Percentiles rank a stretch among this genome's conserved stretches.
Evolutionary conservation across 1,140 invertebrate genomes (phyloP).

Genomic region (Helicoverpa armigera): DNA sequence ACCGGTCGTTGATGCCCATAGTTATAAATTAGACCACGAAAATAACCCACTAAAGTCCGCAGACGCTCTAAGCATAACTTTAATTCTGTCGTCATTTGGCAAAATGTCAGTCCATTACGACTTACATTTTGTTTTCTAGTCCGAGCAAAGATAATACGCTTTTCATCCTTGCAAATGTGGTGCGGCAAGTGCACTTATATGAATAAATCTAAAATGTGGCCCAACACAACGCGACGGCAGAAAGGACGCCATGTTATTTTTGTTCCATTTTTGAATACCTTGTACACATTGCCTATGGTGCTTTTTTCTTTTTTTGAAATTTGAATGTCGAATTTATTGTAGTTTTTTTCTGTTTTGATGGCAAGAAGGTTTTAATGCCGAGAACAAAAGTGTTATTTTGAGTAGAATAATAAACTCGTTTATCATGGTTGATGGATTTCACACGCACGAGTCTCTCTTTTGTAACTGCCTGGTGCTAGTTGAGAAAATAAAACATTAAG

Average conservation of each 20-base stretch:
- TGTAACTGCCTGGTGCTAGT: background rate
- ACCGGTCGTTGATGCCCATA: no score
- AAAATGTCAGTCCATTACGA: constrained; percentile 11
- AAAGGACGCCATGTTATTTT: background rate
- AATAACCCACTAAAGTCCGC: no score
- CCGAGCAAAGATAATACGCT: constrained; percentile 14
- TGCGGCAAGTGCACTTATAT: constrained; percentile 17
- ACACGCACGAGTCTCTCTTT: background rate
- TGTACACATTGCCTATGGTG: background rate
- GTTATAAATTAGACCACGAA: no score
- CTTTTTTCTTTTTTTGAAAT: background rate
- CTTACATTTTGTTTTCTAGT: constrained; percentile 23
- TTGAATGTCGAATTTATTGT: background rate
- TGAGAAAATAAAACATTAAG: background rate
- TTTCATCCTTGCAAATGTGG: constrained; percentile 24
- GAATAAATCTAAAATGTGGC: constrained; percentile 28
- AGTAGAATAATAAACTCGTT: constrained; percentile 8
- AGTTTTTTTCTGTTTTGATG: background rate
- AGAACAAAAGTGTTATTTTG: constrained; percentile 1
- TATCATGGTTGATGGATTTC: constrained; percentile 9
- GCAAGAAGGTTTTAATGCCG: background rate
- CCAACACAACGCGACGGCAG: background rate
- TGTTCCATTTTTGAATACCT: constrained; percentile 9
- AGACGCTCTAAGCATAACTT: background rate
- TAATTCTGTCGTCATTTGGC: background rate